Conservation (phyloP, 2,113 vertebrate species). For the Malaclemys terrapin region DNA sequence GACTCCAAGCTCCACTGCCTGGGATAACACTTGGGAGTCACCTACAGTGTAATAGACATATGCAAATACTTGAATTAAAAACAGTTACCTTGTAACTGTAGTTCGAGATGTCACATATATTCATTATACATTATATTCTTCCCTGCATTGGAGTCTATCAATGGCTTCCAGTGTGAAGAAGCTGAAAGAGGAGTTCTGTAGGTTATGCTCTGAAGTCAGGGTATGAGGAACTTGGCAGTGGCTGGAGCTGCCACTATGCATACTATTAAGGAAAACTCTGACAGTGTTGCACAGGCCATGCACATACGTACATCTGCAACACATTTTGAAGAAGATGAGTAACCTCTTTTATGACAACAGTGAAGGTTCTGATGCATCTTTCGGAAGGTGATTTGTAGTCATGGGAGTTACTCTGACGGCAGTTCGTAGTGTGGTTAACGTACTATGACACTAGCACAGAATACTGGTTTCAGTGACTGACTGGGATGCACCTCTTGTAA, state of each 20-base stretch:
- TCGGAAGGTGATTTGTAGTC: not conserved
- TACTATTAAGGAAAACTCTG: not conserved
- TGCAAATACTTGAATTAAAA: not conserved
- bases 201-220: not conserved
- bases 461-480: accelerated
- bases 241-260: not conserved
- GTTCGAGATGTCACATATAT: not conserved
- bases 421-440: not conserved
- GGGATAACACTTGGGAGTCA: not conserved
- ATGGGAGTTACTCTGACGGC: not conserved
- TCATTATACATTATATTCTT: not conserved
- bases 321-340: not conserved
- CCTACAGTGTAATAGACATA: not conserved
- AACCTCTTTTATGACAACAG: not conserved
- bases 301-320: not conserved
- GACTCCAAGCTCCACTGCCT: not conserved
- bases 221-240: not conserved
- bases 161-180: not conserved
- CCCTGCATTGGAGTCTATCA: not conserved
- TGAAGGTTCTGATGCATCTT: not conserved
- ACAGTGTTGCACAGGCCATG: not conserved
- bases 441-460: not conserved
- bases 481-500: not conserved
- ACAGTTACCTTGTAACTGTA: not conserved
- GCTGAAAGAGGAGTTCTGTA: not conserved